Base-by-base conservation (phyloP, 1,140 invertebrate species). In the Adoxophyes honmai region DNA sequence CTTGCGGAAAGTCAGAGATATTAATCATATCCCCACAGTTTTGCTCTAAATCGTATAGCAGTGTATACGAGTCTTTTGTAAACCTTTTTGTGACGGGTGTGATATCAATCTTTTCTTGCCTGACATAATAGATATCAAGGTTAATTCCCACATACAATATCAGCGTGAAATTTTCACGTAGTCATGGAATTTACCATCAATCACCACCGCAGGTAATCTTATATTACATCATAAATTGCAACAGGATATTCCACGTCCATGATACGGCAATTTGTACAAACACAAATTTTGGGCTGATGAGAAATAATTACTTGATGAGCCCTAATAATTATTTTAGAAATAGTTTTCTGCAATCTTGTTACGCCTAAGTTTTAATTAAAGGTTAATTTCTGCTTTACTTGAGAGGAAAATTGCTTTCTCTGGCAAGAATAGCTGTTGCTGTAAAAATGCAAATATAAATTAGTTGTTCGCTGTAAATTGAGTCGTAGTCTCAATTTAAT, bases 111-210 rank as follows among this genome's bases (percentile, higher is more conserved):
- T 54, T 38, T 54, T 54, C 52, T 38, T 35, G 33, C 34, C 35
- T 11, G 34, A 54, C 52, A 54, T 38, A 54, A 54, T 54, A 54
- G 52, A 36, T 38, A 36, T 38, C 52, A 37, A 54, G 52, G 52
- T 54, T 54, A 54, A 48, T 48, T 13, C 42, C 18, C 42, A 48
- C 42, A 48, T 48, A 48, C 18, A 48, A 48, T 48, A 33, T 48
- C n/a, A 28, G 42, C n/a, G 42, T 5, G n/a, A 48, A 48, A 48
- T 21, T 48, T 48, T 48, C 5, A 28, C 42, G 18, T 13, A 48
- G 42, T 48, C 42, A 48, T 21, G 42, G 5, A 48, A 48, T 48
- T 48, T 48, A 21, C 42, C 42, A 48, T 48, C 42, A 48, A 48
- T 48, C 42, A 48, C 42, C n/a, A 13, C 21, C 42, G 11, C 42